Evolutionary conservation across 37 sponge, comb jelly and placozoan species (phyloP), one percentile per base, ranked within the genome.

Genomic region (Eunapius fragilis): DNA sequence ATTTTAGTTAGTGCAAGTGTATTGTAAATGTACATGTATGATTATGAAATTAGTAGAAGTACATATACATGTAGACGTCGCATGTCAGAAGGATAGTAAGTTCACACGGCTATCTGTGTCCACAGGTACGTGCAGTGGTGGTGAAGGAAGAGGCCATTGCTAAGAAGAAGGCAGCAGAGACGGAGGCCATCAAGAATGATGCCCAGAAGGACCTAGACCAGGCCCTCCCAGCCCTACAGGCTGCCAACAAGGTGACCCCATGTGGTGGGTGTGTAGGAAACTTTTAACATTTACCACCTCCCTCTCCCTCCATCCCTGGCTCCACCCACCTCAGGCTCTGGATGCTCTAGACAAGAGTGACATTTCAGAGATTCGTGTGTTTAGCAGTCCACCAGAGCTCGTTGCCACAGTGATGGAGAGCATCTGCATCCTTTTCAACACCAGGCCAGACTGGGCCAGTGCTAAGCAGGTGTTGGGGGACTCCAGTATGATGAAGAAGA

Each of bases 291-390:
- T 34, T 36, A 47, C 23, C 35, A 11, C 27, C 80, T 25, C 25
- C 28, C 37, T 10, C 24, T 50, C 67, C 67, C 67, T 50, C 67
- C 67, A 31, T 48, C 31, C 31, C 30, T 48, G 23, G 19, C 67
- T 80, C 67, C 67, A 31, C 67, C 31, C 67, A 3, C 30, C 50
- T 48, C 28, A 58, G 58, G 58, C 58, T 19, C 14, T 58, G 31
- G 91, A 99, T 89, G 84, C 99, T 24, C 87, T 99, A 74, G 98
- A 99, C 85, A 99, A 99, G 72, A 93, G 86, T 90, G 97, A 99
- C 80, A 97, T 99, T 58, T 91, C 98, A 69, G 99, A 99, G 87
- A 83, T 99, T 23, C 84, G 98, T 76, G 98, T 94, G 78, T 97
- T 99, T 74, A 84, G 85, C 83, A 97, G 94, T 75, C 99, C 99